A percentile compares a stretch with the other conserved stretches of the same genome.
Conservation (phyloP, 2,797 vertebrate species). For the Chelidonichthys spinosus region DNA sequence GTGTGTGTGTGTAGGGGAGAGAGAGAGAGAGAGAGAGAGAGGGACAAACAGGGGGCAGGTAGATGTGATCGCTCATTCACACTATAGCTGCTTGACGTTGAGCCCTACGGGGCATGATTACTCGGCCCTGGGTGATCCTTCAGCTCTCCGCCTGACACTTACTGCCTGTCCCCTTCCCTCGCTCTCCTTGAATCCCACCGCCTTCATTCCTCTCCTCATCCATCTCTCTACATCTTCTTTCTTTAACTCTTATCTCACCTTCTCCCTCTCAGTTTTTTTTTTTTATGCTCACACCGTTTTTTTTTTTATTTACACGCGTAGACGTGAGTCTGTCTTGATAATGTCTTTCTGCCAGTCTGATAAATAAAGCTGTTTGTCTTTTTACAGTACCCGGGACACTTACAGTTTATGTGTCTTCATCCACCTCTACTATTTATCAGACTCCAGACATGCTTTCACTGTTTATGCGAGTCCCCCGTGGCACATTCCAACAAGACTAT, state of each 20-base stretch:
- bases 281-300: slow-evolving; percentile 62
- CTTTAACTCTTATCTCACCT: slow-evolving; percentile 38
- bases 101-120: slow-evolving; percentile 84
- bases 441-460: slow-evolving; percentile 71
- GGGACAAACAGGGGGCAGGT: slow-evolving; percentile 79
- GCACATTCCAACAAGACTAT: slow-evolving; percentile 72
- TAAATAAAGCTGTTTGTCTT: slow-evolving; percentile 86
- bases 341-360: slow-evolving; percentile 76
- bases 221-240: slow-evolving; percentile 56
- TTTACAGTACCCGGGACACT: slow-evolving; percentile 79
- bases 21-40: slow-evolving; percentile 29
- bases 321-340: slow-evolving; percentile 70
- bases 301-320: slow-evolving; percentile 80
- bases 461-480: slow-evolving; percentile 63
- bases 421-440: slow-evolving; percentile 82
- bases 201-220: slow-evolving; percentile 47
- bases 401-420: slow-evolving; percentile 79
- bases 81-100: slow-evolving; percentile 73
- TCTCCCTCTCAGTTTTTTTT: slow-evolving; percentile 32
- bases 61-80: slow-evolving; percentile 80
- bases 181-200: slow-evolving; percentile 35
- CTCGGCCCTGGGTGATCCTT: slow-evolving; percentile 83
- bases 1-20: slow-evolving; percentile 6
- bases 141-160: slow-evolving; percentile 76
- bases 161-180: slow-evolving; percentile 48